phyloP scores from a whole-genome alignment of 2,113 vertebrate genomes.

The Pelusios castaneus region DNA sequence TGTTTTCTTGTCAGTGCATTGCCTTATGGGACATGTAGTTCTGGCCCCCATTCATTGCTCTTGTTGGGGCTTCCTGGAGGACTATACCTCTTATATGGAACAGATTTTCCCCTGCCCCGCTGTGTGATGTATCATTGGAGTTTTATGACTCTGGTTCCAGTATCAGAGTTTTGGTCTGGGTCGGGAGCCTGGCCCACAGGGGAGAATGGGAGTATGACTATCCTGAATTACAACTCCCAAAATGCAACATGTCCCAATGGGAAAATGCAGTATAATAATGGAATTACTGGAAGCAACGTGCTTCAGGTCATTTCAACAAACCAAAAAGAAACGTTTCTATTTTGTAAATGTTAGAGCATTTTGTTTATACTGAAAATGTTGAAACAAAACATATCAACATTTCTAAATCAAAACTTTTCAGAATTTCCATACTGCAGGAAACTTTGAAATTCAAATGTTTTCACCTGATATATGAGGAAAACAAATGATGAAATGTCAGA shows the following conservation, averaged over 20 bases:
- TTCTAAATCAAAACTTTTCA: too few species aligned
- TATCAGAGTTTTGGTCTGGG: neutral
- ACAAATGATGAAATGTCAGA: neutral
- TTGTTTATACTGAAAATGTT: neutral
- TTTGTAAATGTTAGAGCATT: neutral
- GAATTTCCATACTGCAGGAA: neutral
- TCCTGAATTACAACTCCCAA: too few species aligned
- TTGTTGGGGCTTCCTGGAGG: neutral
- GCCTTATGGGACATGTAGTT: neutral
- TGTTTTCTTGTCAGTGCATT: neutral
- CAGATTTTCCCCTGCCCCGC: too few species aligned
- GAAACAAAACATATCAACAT: too few species aligned
- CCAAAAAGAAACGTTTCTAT: too few species aligned
- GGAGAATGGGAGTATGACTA: neutral
- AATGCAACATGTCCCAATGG: too few species aligned
- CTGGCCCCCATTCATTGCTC: too few species aligned
- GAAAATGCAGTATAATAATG: too few species aligned
- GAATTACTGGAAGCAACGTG: too few species aligned
- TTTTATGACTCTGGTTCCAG: neutral
- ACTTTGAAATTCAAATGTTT: neutral
- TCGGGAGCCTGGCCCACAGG: neutral
- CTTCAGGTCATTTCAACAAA: too few species aligned
- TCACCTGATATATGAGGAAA: neutral
- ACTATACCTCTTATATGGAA: neutral
- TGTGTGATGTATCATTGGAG: neutral